A percentile compares a stretch with the other conserved stretches of the same genome.
These are phyloP conservation scores for Spialia ferax DNA, from an alignment of 2,888 invertebrate genomes.

Conservation along the genomic window DNA sequence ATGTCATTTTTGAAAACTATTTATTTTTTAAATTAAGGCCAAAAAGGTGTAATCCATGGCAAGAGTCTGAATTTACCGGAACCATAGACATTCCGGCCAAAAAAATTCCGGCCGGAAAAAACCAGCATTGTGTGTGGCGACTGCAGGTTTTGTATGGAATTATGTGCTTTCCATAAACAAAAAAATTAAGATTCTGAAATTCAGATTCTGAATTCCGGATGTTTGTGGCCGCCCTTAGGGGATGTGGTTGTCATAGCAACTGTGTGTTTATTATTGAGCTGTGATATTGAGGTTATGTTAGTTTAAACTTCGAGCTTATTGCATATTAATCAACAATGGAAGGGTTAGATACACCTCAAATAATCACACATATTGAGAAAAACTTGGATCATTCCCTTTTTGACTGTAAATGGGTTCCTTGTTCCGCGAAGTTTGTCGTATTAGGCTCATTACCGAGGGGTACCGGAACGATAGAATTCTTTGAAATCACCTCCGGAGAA, in stretches of 20 bases:
- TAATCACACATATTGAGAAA: constrained; percentile 95
- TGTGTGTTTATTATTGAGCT: neutral
- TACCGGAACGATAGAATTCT: constrained; percentile 94
- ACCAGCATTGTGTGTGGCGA: no score
- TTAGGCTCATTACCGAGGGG: constrained; percentile 95
- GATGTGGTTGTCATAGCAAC: constrained; percentile 10
- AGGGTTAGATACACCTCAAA: constrained; percentile 92
- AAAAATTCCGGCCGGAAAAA: no score
- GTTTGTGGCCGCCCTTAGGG: no score
- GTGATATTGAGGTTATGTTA: constrained; percentile 6
- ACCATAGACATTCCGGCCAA: no score
- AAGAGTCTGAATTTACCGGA: no score
- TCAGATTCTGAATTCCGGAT: no score
- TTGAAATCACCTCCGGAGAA: constrained; percentile 92
- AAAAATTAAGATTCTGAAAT: no score
- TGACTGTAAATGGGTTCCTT: constrained; percentile 98
- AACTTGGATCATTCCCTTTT: constrained; percentile 94
- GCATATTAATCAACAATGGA: constrained; percentile 59
- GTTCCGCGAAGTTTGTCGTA: constrained; percentile 96
- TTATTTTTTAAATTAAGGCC: no score
- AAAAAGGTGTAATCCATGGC: no score
- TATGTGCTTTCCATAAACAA: no score
- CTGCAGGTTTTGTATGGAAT: no score
- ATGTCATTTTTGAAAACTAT: no score
- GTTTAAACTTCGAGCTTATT: neutral